Base-by-base conservation (phyloP, 2,113 vertebrate genomes). In the Mustela nigripes region DNA sequence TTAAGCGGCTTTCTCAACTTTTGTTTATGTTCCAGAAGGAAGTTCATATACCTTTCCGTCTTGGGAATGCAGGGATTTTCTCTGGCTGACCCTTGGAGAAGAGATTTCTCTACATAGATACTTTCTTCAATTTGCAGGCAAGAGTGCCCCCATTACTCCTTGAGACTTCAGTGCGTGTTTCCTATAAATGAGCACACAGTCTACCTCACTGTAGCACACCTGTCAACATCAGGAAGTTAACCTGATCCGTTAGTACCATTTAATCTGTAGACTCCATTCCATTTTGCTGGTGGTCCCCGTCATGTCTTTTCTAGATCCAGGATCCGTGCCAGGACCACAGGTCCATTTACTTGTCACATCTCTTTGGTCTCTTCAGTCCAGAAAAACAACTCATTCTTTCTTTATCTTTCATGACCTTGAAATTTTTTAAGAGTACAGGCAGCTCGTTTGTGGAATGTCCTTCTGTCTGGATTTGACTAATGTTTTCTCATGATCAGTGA, bases 391-490 rank as follows among this genome's bases (percentile, higher is more conserved):
- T 82, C 53, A 58, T 15, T 71, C 84, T 85, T 53, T 71, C 74
- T 92, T 88, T 95, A 24, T 93, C 48, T 89, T 84, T 62, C 48
- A 45, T 67, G 67, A 95, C 88, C 69, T 96, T 88, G 78, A 91
- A 36, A 67, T 85, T 81, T 88, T 65, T 93, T 24, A 73, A 71
- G 65, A 18, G 2, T 28, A 50, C 16, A 45, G 89, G 8, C 60
- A 74, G 11, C 60, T 63, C 12, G 39, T 92, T 42, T 87, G 36
- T 74, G 45, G 86, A 33, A 50, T 79, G 45, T 58, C 86, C 62
- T 24, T 58, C 69, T 3, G 2, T 95, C 56, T 58, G 33, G 4
- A 22, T 65, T 71, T 87, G 33, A 80, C 76, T 86, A 79, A n/a
- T 86, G 60, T 92, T 87, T 86, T 5, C 36, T 82, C 7, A 0